Base-by-base conservation (phyloP, 2,888 invertebrate genomes). In the Latheticus oryzae region DNA sequence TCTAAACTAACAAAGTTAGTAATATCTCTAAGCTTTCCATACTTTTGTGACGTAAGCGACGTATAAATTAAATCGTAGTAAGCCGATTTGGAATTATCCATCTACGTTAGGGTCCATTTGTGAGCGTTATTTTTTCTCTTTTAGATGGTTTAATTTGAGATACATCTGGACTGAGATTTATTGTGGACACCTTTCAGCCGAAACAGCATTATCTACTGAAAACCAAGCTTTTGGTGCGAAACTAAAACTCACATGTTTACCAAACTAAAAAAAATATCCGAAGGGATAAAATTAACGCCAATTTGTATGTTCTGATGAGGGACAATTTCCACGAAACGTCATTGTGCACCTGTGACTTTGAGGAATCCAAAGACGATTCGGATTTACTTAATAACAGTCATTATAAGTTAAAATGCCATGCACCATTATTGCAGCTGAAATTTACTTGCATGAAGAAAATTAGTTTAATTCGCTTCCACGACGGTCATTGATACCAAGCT, bases 341-440 rank as follows among this genome's bases (percentile, higher is more conserved):
- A 59, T 58, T 66, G 56, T 56, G 33, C 62, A 63, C 61, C 66
- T 65, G 65, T 58, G 62, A 64, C 60, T 66, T 65, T 64, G 35
- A 58, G 59, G 61, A 64, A 60, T 63, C 58, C 60, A 61, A 47
- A 58, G 58, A 53, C 48, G 48, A 42, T 55, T 26, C 30, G 50
- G 62, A 66, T 63, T 66, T 61, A 64, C 60, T 52, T 67, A 66
- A 66, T 67, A 45, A 66, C 65, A 58, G 58, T 62, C 58, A 66
- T 67, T 63, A 53, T 13, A 58, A 47, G 50, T 40, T 26, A 26
- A 35, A 54, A 45, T 45, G 42, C 37, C 23, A 21, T 55, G 55
- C 37, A 53, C 42, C 15, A 17, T 45, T 30, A 32, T 45, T 48
- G 48, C 48, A 48, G 8, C 40, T 40, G 5, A 12, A 40, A 40